Evolutionary conservation across 2,797 vertebrate genomes (phyloP).

Genomic region (Lateolabrax maculatus): DNA sequence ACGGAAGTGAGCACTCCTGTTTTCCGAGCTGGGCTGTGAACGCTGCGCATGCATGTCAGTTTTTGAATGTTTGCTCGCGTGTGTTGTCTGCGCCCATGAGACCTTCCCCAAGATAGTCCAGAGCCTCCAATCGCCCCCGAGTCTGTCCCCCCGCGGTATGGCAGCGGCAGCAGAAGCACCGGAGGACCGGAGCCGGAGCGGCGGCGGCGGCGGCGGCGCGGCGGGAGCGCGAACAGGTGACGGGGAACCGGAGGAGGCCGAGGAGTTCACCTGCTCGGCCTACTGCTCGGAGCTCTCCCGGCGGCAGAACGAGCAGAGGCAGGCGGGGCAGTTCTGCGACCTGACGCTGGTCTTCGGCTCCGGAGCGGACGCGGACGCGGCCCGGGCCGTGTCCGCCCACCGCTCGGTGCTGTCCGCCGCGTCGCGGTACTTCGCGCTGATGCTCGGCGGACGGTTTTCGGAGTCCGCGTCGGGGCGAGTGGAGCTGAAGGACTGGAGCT

Average conservation of each 20-base stretch:
- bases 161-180: constrained; percentile 57
- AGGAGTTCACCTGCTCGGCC: constrained; percentile 89
- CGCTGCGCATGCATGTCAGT: constrained; percentile 69
- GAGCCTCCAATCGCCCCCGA: constrained; percentile 55
- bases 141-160: constrained; percentile 65
- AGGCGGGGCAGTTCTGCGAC: constrained; percentile 92
- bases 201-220: constrained; percentile 56
- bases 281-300: constrained; percentile 92
- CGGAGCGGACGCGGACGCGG: constrained; percentile 53
- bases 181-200: constrained; percentile 61
- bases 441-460: constrained; percentile 90
- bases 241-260: constrained; percentile 87
- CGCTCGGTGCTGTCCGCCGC: constrained; percentile 93
- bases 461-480: constrained; percentile 90
- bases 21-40: constrained; percentile 10
- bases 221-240: constrained; percentile 79
- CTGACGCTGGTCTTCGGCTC: constrained; percentile 90
- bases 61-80: constrained; percentile 66
- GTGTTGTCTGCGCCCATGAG: constrained; percentile 68
- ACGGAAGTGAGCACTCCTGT: constrained; percentile 64
- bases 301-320: constrained; percentile 93
- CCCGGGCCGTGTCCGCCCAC: constrained; percentile 84
- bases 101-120: constrained; percentile 63
- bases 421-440: constrained; percentile 91
- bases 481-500: constrained; percentile 94